Evolutionary conservation across 2,797 vertebrate genomes (phyloP).

Genomic region (Xyrichtys novacula): DNA sequence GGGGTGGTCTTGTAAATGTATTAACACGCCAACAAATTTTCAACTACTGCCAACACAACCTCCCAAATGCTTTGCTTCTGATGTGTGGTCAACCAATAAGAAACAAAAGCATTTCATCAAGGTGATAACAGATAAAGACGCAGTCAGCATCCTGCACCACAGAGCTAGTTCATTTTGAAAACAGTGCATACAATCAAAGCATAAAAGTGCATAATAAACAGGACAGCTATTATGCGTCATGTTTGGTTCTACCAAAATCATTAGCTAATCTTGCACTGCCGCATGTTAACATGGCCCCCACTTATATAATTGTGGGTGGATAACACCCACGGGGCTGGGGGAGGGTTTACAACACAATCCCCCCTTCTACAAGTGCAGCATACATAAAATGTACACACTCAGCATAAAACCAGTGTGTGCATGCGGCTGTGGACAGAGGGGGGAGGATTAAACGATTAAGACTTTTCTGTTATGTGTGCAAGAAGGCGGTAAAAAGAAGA

Average conservation of each 20-base stretch:
- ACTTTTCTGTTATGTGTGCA: conserved; percentile 27
- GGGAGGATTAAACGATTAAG: conserved; percentile 39
- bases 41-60: too few relatives aligned
- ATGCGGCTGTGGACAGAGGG: conserved; percentile 44
- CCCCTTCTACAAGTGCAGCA: conserved; percentile 52
- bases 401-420: conserved; percentile 67
- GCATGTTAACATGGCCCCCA: conserved; percentile 49
- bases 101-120: too few relatives aligned
- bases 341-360: conserved; percentile 45
- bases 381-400: conserved; percentile 63
- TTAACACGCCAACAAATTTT: too few relatives aligned
- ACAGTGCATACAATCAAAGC: neutral
- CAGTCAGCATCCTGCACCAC: neutral
- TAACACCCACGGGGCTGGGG: conserved; percentile 22
- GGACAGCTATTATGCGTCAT: conserved; percentile 11
- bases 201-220: neutral
- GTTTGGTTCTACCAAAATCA: conserved; percentile 25
- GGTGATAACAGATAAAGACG: too few relatives aligned
- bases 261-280: conserved; percentile 12
- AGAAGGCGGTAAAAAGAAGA: conserved; percentile 4
- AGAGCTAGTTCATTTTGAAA: conserved; percentile 3
- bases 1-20: too few relatives aligned
- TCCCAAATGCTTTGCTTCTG: too few relatives aligned
- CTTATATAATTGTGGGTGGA: conserved; percentile 26
- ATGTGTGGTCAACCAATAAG: too few relatives aligned